Base-by-base conservation (phyloP, 2,113 vertebrate species). In the Ictidomys tridecemlineatus region DNA sequence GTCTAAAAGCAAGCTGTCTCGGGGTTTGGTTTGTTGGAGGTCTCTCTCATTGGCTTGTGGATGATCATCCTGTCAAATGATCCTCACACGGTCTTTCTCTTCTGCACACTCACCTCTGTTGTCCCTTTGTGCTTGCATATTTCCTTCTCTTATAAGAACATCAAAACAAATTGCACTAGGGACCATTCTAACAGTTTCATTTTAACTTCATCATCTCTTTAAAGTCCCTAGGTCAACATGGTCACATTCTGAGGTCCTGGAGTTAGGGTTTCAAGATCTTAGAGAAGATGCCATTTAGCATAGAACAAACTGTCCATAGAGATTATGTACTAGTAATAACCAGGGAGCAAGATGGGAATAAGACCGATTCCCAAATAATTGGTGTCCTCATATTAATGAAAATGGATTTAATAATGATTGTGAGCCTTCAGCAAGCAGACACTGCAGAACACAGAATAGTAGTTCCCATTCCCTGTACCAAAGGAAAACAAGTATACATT, bases 291-390 rank as follows among this genome's bases (percentile, higher is more conserved):
- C 13, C 70, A 26, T 58, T 82, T 8, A 73, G 56, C 26, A 30
- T 45, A 34, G 37, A 37, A 45, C 20, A 61, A 87, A 51, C 45
- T 53, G 28, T 80, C 67, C 61, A 53, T 96, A 95, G 94, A 97
- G 97, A 94, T 97, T 56, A 96, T 97, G 97, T 79, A 85, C 61
- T 89, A 91, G 3, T 34, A 96, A 10, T 83, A 82, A 63, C n/a
- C 69, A 3, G 85, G 30, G 17, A 95, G 30, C 37, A 34, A 91
- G 20, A 76, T 92, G 92, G 56, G 67, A 96, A 77, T 34, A 94
- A 34, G 48, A 76, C 22, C 92, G 67, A 72, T 45, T 95, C 17
- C 4, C 84, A 1, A 96, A 91, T 97, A 89, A 94, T n/a, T 67
- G 85, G 45, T 69, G 87, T 83, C 16, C 92, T 96, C 32, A 4